Evolutionary conservation across 2,113 vertebrate species (phyloP), one percentile per base, ranked within the genome.

Genomic region (Bombycilla garrulus): DNA sequence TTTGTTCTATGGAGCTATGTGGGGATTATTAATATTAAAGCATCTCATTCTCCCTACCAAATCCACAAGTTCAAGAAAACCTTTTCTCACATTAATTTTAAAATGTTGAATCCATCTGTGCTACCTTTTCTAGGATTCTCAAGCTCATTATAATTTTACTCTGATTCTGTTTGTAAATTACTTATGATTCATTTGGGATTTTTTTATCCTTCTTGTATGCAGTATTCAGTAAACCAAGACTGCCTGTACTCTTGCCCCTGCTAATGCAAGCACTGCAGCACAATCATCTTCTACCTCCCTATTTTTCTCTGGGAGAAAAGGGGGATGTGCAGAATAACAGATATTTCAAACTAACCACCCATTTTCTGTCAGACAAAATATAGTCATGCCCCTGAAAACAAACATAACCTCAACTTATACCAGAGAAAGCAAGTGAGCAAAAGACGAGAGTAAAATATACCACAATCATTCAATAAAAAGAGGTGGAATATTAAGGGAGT

Each of bases 391-490:
- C 60, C 81, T 93, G 69, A 80, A 96, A 94, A 94, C 84, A 92
- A 93, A 88, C 51, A 64, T 81, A 96, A 88, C 80, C 92, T 95
- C 64, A 64, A 7, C 44, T 74, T 86, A 61, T n/a, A 91, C 9
- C 60, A 80, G 36, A 80, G 51, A 95, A 94, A 83, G 70, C 48
- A 76, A 81, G 81, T 9, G 31, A 70, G 79, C 15, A 74, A 82
- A 83, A 65, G 72, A 81, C 8, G 42, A 85, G 57, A 61, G 67
- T 86, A 86, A 96, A 93, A 95, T 29, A 77, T 21, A 93, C 29
- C 81, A 74, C 88, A 71, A 57, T 96, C 95, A 91, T 94, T 80
- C 85, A 90, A 95, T 95, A 95, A 95, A 96, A 94, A 92, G 60
- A 95, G 51, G 53, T 87, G 40, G 95, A 95, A 97, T 60, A 96